Evolutionary conservation across 2,113 vertebrate species (phyloP).

Genomic region (Bubalus kerabau): DNA sequence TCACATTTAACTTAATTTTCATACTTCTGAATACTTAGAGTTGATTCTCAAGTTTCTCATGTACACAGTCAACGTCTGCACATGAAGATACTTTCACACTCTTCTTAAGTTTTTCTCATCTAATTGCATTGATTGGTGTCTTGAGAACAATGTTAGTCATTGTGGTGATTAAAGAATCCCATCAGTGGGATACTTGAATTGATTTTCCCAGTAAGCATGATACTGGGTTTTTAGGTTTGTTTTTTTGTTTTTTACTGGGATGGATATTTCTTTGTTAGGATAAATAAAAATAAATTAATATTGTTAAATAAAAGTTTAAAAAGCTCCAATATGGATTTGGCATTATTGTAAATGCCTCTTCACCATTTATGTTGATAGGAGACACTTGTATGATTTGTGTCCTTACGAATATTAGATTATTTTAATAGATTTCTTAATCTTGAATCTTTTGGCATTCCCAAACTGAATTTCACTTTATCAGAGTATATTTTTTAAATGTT

Average conservation of each 20-base stretch:
- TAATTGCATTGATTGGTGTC: background rate
- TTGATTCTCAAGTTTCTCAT: background rate
- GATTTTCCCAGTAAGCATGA: background rate
- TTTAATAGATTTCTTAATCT: background rate
- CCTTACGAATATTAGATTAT: background rate
- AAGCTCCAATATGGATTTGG: background rate
- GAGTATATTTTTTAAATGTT: background rate
- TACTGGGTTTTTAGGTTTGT: background rate
- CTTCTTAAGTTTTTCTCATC: background rate
- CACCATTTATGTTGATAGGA: background rate
- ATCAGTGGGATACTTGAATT: background rate
- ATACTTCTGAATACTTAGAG: background rate
- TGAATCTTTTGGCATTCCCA: background rate
- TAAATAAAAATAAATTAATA: background rate
- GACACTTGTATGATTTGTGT: background rate
- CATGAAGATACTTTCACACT: background rate
- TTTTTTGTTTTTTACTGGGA: background rate
- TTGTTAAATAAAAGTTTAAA: background rate
- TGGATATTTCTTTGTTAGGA: background rate
- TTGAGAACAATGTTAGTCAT: background rate
- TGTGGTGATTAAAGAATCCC: background rate
- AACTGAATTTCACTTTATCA: background rate
- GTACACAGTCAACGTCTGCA: background rate
- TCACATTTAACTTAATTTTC: background rate
- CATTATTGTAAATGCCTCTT: background rate